These are phyloP conservation scores for Chrosomus eos DNA, from an alignment of 2,797 vertebrate species.

Conservation along the genomic window DNA sequence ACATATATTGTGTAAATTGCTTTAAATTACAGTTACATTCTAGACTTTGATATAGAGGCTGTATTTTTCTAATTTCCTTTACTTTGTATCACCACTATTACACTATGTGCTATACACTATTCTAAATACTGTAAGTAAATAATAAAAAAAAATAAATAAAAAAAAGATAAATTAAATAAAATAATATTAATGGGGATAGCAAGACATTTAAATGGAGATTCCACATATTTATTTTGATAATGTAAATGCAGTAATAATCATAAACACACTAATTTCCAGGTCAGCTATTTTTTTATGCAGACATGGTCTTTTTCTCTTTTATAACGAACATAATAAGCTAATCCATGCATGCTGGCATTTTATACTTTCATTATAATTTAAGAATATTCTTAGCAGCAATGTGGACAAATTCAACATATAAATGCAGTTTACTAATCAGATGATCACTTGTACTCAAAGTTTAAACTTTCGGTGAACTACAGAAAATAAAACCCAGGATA, in stretches of 20 bases:
- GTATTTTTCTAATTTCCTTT: not conserved
- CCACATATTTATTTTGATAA: not conserved
- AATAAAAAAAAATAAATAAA: not conserved
- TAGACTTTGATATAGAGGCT: not conserved
- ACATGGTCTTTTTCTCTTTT: not conserved
- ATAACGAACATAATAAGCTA: not conserved
- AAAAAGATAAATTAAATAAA: too few relatives aligned
- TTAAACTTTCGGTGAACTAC: not conserved
- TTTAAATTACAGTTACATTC: not conserved
- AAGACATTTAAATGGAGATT: not conserved
- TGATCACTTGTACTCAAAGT: not conserved
- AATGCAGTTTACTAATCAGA: not conserved
- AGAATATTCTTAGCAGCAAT: not conserved
- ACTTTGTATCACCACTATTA: not conserved
- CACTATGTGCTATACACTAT: not conserved
- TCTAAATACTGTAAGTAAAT: not conserved
- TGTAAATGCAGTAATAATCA: not conserved
- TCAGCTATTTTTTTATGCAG: not conserved
- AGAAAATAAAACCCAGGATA: not conserved
- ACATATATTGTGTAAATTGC: not conserved
- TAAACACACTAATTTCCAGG: not conserved
- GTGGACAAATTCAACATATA: not conserved
- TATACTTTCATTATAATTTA: not conserved
- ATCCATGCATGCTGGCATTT: not conserved
- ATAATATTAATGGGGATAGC: accelerated